Base-by-base conservation (phyloP, 2,797 vertebrate species). In the Lemur catta region DNA sequence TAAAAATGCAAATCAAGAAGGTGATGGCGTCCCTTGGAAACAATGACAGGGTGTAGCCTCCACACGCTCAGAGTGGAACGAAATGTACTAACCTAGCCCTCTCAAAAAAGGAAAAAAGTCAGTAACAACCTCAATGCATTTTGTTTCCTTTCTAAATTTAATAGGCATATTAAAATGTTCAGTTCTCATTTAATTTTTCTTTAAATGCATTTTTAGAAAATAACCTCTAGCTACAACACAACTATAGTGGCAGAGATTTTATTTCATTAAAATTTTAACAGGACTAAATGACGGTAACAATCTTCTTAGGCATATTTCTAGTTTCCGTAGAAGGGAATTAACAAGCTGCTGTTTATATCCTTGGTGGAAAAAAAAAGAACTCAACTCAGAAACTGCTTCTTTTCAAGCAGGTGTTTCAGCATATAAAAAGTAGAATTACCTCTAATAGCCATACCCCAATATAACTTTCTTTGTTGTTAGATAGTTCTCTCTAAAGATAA, bases 271-370 rank as follows among this genome's bases (percentile, higher is more conserved):
- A 84, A 38, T 48, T 67, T 85, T 89, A 93, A 87, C 33, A 78
- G 48, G 17, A 84, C 46, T 59, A 76, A 79, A 57, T 20, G 59
- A 97, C 12, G 43, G 33, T n/a, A n/a, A 24, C 35, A 74, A 84
- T 20, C 26, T 88, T 92, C 55, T 74, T 74, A 18, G 35, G 11
- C 30, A 84, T 0, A 0, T 33, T 89, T 91, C 41, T 86, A 22
- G n/a, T 84, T 85, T 93, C 78, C 67, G 3, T 74, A 35, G 75
- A 89, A 91, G 52, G 10, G 24, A 97, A 86, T 59, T 69, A 95
- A 92, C 63, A 94, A 93, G 86, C 33, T 84, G 65, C 90, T 91
- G n/a, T 96, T 96, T 97, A 63, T 61, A 78, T 89, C 43, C 30
- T 97, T 81, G 38, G 65, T 81, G 63, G 35, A n/a, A 84, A 89